phyloP scores from a whole-genome alignment of 2,888 invertebrate genomes.

The Nasonovia ribisnigri region DNA sequence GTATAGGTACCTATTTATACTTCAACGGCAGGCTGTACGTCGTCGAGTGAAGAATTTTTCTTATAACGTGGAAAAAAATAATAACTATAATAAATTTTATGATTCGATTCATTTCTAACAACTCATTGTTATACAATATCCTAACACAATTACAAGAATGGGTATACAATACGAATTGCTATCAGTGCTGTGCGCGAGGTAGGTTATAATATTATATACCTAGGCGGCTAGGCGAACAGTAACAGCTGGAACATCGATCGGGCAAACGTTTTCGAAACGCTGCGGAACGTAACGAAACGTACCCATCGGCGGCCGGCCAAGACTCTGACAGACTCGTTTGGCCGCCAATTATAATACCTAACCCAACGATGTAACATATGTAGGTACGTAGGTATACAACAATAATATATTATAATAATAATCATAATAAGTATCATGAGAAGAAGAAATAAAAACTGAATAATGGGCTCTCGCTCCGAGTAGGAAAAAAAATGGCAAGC shows the following conservation, averaged over 20 bases:
- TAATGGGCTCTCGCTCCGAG: constrained; percentile 7
- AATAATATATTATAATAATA: constrained; percentile 32
- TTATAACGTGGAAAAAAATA: not conserved
- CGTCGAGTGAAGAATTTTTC: not conserved
- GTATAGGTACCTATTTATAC: not conserved
- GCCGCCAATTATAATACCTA: constrained; percentile 4
- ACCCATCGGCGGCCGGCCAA: not conserved
- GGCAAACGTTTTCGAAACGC: not conserved
- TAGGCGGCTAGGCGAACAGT: too few species aligned
- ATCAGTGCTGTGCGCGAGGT: not conserved
- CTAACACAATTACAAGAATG: not conserved
- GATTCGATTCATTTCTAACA: not conserved
- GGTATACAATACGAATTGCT: not conserved
- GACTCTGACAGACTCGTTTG: not conserved
- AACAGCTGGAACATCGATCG: not conserved
- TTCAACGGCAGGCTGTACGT: not conserved
- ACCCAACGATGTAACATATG: not conserved
- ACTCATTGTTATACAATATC: not conserved
- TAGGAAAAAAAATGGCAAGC: not conserved
- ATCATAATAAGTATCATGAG: constrained; percentile 7
- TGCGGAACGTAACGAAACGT: not conserved
- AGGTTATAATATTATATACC: too few species aligned
- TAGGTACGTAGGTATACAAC: not conserved
- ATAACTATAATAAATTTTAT: not conserved
- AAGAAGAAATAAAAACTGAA: constrained; percentile 37